Conservation (phyloP, 37 sponge, comb jelly and placozoan genomes). For the Corticium candelabrum region DNA sequence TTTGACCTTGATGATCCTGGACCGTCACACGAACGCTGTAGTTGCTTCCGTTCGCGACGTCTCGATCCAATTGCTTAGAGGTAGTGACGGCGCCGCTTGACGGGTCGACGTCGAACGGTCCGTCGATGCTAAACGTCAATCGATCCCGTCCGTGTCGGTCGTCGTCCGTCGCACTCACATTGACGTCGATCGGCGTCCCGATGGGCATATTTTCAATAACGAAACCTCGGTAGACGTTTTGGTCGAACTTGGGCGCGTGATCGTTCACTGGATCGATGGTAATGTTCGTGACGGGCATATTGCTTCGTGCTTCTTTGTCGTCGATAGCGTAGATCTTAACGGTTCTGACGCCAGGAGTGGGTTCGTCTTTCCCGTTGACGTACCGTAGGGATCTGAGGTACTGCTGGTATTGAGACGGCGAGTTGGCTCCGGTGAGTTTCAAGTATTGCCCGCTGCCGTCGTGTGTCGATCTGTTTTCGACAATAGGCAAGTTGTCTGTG, state of each 20-base stretch:
- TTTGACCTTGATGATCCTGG: background rate
- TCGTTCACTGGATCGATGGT: background rate
- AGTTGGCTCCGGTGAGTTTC: background rate
- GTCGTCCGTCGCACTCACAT: background rate
- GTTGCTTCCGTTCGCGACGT: background rate
- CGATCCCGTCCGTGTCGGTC: background rate
- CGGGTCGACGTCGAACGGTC: background rate
- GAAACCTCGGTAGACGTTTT: background rate
- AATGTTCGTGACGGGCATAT: background rate
- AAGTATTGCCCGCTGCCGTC: background rate
- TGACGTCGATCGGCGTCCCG: background rate
- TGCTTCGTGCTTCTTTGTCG: background rate
- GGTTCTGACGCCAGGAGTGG: background rate
- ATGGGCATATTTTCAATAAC: background rate
- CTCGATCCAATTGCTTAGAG: background rate
- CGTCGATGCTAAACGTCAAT: background rate
- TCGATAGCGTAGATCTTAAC: background rate
- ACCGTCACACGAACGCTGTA: background rate
- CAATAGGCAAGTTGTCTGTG: background rate
- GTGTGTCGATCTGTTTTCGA: background rate
- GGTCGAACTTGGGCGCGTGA: background rate
- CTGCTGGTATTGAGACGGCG: background rate
- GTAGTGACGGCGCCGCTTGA: background rate
- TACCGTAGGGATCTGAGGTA: background rate
- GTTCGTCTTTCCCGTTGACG: constrained; percentile 2